Conservation (phyloP, 2,797 vertebrate species). For the Lagocephalus sceleratus region DNA sequence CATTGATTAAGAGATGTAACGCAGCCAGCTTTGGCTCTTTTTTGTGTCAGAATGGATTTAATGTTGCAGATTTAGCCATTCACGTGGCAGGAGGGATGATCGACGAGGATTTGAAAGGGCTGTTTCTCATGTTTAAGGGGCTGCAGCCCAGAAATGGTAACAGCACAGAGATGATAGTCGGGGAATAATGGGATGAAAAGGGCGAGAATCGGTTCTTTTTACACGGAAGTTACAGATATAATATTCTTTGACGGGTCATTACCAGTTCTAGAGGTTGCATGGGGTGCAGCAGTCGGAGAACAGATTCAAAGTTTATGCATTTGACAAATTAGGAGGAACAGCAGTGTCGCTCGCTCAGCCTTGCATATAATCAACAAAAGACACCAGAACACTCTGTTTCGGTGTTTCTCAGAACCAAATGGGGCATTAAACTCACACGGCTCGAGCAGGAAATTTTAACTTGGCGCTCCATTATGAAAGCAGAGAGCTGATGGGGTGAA, state of each 20-base stretch:
- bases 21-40: conserved; percentile 1
- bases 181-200: background rate
- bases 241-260: background rate
- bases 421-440: background rate
- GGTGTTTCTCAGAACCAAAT: background rate
- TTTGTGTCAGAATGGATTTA: conserved; percentile 23
- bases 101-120: conserved; percentile 25
- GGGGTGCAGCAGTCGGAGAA: background rate
- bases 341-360: background rate
- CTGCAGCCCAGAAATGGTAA: conserved; percentile 6
- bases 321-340: conserved; percentile 1
- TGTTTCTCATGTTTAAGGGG: conserved; percentile 24
- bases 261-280: background rate
- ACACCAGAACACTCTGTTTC: conserved; percentile 1
- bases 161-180: conserved; percentile 22
- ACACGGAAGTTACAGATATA: background rate
- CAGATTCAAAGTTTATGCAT: conserved; percentile 2
- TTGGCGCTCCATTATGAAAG: conserved; percentile 12
- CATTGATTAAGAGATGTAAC: conserved; percentile 15
- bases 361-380: conserved; percentile 1
- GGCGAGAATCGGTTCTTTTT: background rate
- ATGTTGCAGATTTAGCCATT: conserved; percentile 16
- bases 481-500: conserved; percentile 17
- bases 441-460: conserved; percentile 2
- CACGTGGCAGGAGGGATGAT: conserved; percentile 12